Percentiles rank a stretch among this genome's conserved stretches.
phyloP scores from a whole-genome alignment of 2,797 vertebrate species.

The Cyprinella venusta region DNA sequence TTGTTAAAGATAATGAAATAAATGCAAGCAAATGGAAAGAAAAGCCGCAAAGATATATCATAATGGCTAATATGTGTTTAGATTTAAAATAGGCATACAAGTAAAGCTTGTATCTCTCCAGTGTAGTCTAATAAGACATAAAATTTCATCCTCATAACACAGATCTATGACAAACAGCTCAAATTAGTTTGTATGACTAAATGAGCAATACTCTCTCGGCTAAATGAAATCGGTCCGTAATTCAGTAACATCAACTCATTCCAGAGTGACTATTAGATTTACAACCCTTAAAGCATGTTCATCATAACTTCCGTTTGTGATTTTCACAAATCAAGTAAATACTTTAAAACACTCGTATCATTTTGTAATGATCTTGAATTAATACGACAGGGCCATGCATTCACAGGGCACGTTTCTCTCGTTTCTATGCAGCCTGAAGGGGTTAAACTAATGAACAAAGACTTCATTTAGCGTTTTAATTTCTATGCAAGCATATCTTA shows the following conservation, averaged over 20 bases:
- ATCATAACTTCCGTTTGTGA: neutral
- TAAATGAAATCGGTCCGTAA: conserved; percentile 17
- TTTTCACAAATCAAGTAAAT: conserved; percentile 42
- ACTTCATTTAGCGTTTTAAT: conserved; percentile 38
- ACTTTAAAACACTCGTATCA: conserved; percentile 32
- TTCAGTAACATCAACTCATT: conserved; percentile 27
- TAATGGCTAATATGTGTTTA: neutral
- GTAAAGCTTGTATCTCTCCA: neutral
- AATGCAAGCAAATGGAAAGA: neutral
- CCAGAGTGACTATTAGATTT: conserved; percentile 35
- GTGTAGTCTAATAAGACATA: conserved; percentile 9
- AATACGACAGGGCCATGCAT: conserved; percentile 43
- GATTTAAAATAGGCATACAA: conserved; percentile 14
- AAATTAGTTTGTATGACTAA: conserved; percentile 17
- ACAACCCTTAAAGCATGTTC: conserved; percentile 19
- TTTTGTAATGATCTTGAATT: conserved; percentile 54
- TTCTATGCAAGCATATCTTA: conserved; percentile 13
- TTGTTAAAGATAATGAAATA: neutral
- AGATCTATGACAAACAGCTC: conserved; percentile 21
- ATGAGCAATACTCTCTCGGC: conserved; percentile 7
- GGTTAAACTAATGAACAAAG: conserved; percentile 50
- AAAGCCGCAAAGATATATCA: neutral
- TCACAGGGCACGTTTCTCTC: conserved; percentile 18
- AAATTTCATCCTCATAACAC: neutral
- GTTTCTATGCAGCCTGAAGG: conserved; percentile 26